Evolutionary conservation across 2,888 invertebrate species (phyloP), one percentile per base, ranked within the genome.

Genomic region (Ormyrus labotus): DNA sequence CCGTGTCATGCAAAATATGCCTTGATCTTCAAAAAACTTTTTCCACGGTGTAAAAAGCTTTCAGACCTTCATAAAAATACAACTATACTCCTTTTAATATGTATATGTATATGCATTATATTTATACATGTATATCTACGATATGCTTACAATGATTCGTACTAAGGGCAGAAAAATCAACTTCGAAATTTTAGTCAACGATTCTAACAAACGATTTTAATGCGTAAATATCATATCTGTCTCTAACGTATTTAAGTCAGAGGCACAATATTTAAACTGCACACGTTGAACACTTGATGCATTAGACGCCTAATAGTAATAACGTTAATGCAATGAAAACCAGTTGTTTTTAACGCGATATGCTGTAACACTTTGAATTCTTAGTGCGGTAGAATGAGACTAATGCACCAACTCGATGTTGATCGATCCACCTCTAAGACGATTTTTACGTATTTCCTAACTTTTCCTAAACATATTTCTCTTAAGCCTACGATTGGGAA

Each of bases 21-120:
- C 45, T 48, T 76, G 71, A 75, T 73, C 60, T 64, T 53, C n/a
- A 48, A 61, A 45, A 19, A 67, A 58, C 13, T 6, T 68, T 75
- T 71, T 64, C 47, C n/a, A 61, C 57, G 47, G 51, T 65, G 61
- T 50, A 76, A 72, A 75, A 72, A 73, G 50, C 13, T 65, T 71
- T 64, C 13, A 60, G 58, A 82, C 51, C 50, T 76, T 77, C 79
- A 82, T 82, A 77, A 82, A 79, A 77, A 82, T 79, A 82, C 79
- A 82, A 34, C 78, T 82, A 80, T 81, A 82, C 74, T 81, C 72
- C 78, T 77, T 83, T 77, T 45, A 51, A 64, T 77, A 67, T 75
- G 11, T 64, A 58, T 77, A 76, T 78, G 50, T 71, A 63, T 71
- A 77, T 83, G 67, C 58, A 75, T 63, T 76, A 74, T 80, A 79